Conservation (phyloP, 2,888 invertebrate species). For the Lycocerus yunnanus region DNA sequence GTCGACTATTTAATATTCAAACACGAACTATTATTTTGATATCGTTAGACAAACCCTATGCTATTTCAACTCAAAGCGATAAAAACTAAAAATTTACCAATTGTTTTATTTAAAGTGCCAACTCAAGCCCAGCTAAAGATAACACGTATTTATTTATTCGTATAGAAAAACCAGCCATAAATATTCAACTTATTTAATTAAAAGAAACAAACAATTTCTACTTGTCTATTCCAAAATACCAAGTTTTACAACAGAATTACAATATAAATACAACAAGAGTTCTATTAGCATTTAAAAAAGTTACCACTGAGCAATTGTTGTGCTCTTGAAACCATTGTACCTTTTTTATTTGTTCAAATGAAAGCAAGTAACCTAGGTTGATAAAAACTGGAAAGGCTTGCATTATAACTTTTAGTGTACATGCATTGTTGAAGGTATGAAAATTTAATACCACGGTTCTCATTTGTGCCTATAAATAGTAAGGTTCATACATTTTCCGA, state of each 20-base stretch:
- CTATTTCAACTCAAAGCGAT: not conserved
- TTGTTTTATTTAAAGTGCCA: not conserved
- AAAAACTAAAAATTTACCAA: not conserved
- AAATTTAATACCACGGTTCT: not conserved
- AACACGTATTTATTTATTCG: not conserved
- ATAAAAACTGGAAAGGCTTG: not conserved
- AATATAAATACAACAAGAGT: not conserved
- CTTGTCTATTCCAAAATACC: not conserved
- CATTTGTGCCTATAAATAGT: not conserved
- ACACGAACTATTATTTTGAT: not conserved
- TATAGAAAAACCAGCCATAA: not conserved
- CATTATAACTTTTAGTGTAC: not conserved
- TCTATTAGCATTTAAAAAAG: not conserved
- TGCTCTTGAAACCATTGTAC: not conserved
- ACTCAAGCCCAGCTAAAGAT: not conserved
- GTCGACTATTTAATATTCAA: not conserved
- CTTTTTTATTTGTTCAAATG: not conserved
- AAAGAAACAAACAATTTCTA: not conserved
- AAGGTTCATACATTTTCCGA: not conserved
- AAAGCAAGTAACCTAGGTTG: not conserved
- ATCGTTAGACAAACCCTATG: not conserved
- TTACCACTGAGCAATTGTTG: not conserved
- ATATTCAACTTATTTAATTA: not conserved
- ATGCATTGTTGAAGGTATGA: not conserved
- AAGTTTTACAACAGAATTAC: not conserved